These are phyloP conservation scores for Rhincodon typus DNA, from an alignment of 2,797 vertebrate genomes.

Conservation along the genomic window DNA sequence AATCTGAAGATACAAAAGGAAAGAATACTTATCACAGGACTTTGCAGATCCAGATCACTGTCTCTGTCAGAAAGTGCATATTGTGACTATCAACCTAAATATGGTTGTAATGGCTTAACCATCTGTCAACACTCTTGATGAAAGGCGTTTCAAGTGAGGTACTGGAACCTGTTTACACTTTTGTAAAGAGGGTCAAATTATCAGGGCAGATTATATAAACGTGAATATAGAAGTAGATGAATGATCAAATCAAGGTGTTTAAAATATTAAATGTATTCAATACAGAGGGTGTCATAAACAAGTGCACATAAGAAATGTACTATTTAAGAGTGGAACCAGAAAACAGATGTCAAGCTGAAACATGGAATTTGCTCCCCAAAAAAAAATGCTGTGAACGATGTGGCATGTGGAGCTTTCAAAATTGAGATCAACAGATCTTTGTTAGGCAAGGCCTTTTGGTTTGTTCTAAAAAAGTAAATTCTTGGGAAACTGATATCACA, in stretches of 20 bases:
- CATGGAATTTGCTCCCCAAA: not conserved
- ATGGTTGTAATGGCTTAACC: not conserved
- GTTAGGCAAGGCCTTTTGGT: too few species aligned
- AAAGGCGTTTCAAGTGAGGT: not conserved
- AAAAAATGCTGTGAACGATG: not conserved
- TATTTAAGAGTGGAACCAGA: not conserved
- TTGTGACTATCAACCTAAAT: not conserved
- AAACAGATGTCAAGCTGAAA: not conserved
- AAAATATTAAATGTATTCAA: not conserved
- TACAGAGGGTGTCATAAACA: too few species aligned
- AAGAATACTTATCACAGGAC: not conserved
- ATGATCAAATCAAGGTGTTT: not conserved
- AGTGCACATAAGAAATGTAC: not conserved
- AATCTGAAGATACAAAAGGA: not conserved
- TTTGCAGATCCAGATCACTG: not conserved
- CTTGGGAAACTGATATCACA: too few species aligned
- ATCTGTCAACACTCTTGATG: not conserved
- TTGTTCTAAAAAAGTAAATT: too few species aligned
- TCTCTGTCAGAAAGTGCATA: not conserved
- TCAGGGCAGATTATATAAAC: not conserved
- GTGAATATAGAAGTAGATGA: not conserved
- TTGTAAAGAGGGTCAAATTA: not conserved
- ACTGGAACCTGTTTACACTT: not conserved
- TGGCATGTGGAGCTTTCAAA: too few species aligned
- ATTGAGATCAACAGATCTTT: not conserved